Evolutionary conservation across 2,888 invertebrate species (phyloP).

Genomic region (Notodonta dromedarius): DNA sequence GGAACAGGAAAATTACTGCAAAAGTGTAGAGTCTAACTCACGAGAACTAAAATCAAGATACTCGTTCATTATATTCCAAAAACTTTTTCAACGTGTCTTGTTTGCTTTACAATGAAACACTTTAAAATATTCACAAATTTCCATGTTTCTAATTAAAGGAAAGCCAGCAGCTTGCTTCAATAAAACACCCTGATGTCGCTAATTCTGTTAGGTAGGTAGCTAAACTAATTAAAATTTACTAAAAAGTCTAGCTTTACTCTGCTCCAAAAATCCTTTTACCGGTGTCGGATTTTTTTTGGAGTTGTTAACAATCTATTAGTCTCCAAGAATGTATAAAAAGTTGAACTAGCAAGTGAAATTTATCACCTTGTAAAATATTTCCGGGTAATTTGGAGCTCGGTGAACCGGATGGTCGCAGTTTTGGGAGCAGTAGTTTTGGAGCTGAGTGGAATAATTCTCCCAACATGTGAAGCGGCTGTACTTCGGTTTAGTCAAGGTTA

Average conservation of each 20-base stretch:
- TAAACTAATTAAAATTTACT: neutral
- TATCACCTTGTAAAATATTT: no score
- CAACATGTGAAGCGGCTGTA: neutral
- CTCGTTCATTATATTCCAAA: neutral
- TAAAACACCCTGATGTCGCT: neutral
- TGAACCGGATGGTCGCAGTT: no score
- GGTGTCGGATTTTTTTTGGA: no score
- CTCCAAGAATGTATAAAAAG: no score
- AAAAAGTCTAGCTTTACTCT: no score
- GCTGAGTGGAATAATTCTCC: no score
- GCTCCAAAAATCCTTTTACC: no score
- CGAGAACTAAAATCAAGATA: neutral
- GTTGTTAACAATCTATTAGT: no score
- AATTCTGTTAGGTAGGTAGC: neutral
- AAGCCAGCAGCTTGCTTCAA: slow-evolving; percentile 17
- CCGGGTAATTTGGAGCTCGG: no score
- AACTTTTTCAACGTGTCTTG: neutral
- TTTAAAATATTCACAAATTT: slow-evolving; percentile 9
- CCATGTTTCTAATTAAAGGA: slow-evolving; percentile 36
- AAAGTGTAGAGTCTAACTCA: neutral
- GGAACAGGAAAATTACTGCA: neutral
- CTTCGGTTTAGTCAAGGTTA: neutral
- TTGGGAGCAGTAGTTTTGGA: no score
- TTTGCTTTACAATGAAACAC: slow-evolving; percentile 1
- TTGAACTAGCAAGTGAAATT: no score